A percentile compares a stretch with the other conserved stretches of the same genome.
phyloP scores from a whole-genome alignment of 2,888 invertebrate species.

The Ectobius pallidus region DNA sequence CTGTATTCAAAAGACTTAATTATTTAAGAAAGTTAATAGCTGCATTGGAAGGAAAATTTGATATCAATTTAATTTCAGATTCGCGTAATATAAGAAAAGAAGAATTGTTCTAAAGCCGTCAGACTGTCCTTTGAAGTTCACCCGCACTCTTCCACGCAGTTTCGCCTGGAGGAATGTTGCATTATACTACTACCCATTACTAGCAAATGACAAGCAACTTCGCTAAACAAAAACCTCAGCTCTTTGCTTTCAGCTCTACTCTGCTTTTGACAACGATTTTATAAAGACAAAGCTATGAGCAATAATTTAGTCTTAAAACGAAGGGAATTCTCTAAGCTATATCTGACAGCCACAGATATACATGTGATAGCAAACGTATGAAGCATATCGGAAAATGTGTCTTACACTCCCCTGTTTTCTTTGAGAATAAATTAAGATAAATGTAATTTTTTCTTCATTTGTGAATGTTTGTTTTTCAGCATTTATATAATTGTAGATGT shows the following conservation, averaged over 20 bases:
- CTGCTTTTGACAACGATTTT: constrained; percentile 26
- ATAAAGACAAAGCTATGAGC: constrained; percentile 25
- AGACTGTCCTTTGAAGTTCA: constrained; percentile 19
- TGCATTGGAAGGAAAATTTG: background rate
- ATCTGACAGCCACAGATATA: background rate
- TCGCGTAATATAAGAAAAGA: constrained; percentile 18
- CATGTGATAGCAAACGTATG: background rate
- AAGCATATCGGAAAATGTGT: constrained; percentile 27
- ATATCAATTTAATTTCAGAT: constrained; percentile 19
- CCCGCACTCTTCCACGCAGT: background rate
- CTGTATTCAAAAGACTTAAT: no score
- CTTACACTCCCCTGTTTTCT: constrained; percentile 6
- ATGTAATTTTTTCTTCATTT: no score
- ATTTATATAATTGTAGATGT: no score
- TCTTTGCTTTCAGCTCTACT: constrained; percentile 17
- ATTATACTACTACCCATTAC: background rate
- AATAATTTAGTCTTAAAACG: constrained; percentile 4
- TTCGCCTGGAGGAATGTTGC: background rate
- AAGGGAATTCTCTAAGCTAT: constrained; percentile 5
- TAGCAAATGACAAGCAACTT: constrained; percentile 4
- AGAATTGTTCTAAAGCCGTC: constrained; percentile 5
- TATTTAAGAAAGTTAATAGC: no score
- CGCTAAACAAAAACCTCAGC: background rate
- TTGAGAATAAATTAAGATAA: background rate
- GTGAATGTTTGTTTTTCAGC: no score